Evolutionary conservation across 2,797 vertebrate genomes (phyloP).

Genomic region (Schizopygopsis malacanthus): DNA sequence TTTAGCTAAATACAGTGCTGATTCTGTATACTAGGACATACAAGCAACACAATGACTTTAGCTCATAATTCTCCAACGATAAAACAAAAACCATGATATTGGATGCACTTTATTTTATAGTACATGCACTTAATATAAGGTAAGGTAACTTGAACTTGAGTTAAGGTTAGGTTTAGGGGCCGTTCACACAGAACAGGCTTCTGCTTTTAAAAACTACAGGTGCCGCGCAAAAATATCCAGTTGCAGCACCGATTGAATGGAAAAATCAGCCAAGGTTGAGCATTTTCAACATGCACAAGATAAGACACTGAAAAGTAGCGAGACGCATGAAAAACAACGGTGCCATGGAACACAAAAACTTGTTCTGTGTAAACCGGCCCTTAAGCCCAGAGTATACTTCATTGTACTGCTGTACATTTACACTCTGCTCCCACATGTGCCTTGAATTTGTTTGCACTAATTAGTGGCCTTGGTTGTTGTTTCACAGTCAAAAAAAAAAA

Average conservation of each 20-base stretch:
- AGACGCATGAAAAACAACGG: neutral
- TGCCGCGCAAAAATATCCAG: neutral
- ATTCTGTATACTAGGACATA: conserved; percentile 4
- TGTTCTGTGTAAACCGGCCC: neutral
- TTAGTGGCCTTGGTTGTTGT: neutral
- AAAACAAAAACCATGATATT: neutral
- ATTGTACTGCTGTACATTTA: too few species aligned
- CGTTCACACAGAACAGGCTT: neutral
- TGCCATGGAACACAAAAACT: neutral
- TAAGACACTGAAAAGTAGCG: neutral
- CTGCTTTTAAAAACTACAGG: neutral
- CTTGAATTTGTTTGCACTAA: too few species aligned
- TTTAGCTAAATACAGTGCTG: conserved; percentile 5
- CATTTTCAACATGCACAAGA: neutral
- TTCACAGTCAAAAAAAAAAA: neutral
- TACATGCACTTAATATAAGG: neutral
- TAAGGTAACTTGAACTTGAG: neutral
- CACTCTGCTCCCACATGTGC: too few species aligned
- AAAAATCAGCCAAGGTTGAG: neutral
- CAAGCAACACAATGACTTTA: conserved; percentile 2
- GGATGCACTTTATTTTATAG: conserved; percentile 30
- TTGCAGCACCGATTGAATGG: neutral
- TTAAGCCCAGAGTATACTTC: neutral
- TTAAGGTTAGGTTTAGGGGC: neutral
- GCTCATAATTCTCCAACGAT: neutral